Evolutionary conservation across 2,888 invertebrate species (phyloP).

Genomic region (Acanthococcus lagerstroemiae): DNA sequence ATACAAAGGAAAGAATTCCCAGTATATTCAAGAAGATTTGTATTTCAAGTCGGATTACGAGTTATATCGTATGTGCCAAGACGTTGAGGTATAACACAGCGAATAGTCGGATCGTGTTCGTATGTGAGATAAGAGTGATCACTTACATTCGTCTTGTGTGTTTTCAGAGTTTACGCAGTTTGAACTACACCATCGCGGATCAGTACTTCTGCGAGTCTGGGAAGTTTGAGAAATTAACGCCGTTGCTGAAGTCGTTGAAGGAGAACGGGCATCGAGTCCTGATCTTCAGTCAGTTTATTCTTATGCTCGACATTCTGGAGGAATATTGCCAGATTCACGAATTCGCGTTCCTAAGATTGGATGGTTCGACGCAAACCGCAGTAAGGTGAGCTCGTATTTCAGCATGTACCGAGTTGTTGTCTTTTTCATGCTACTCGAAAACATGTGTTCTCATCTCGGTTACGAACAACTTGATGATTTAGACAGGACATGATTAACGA

Average conservation of each 20-base stretch:
- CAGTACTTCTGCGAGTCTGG: slow-evolving; percentile 70
- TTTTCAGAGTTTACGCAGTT: slow-evolving; percentile 52
- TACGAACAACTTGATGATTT: slow-evolving; percentile 35
- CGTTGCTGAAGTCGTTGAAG: slow-evolving; percentile 62
- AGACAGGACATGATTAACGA: slow-evolving; percentile 85
- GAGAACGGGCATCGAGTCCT: slow-evolving; percentile 69
- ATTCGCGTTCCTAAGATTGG: slow-evolving; percentile 68
- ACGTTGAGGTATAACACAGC: slow-evolving; percentile 49
- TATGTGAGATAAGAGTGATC: not conserved
- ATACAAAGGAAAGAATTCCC: slow-evolving; percentile 65
- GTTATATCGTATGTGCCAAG: slow-evolving; percentile 64
- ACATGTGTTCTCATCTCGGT: not conserved
- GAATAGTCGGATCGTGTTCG: not conserved
- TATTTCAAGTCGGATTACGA: slow-evolving; percentile 84
- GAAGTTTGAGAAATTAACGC: slow-evolving; percentile 72
- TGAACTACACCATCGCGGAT: slow-evolving; percentile 49
- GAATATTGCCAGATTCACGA: slow-evolving; percentile 67
- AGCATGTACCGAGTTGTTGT: not conserved
- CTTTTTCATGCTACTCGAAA: not conserved
- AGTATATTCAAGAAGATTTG: slow-evolving; percentile 78
- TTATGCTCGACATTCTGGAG: slow-evolving; percentile 87
- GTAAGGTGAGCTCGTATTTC: slow-evolving; percentile 51
- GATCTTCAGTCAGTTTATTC: slow-evolving; percentile 93
- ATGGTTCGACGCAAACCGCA: slow-evolving; percentile 79
- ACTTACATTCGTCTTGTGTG: slow-evolving; percentile 7